Evolutionary conservation across 1,140 invertebrate genomes (phyloP), one percentile per base, ranked within the genome.

Genomic region (Zaprionus ornatus): DNA sequence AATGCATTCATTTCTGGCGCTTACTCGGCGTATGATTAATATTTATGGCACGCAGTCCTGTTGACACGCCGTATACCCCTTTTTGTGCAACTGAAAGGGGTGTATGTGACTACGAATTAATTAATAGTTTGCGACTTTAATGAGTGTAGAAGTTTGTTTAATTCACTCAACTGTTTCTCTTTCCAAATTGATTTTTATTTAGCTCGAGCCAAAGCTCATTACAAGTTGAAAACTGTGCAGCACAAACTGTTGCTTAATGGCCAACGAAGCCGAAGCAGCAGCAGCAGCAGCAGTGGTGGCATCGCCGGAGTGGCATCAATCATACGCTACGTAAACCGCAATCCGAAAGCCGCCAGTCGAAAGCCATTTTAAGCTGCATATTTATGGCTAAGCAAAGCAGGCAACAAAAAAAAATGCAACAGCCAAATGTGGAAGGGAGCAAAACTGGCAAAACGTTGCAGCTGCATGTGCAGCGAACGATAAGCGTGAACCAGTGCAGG

Each of bases 301-400:
- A 57, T 48, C 19, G 55, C 59, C 69, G 79, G 69, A 80, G 74
- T 54, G 77, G 77, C 84, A 87, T 87, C 84, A 88, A 88, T 88
- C 84, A 87, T 87, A 88, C 84, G 85, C 81, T 67, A 90, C 84
- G 84, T 84, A 84, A 88, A 80, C 84, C 84, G 77, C 80, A 88
- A 88, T 81, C 83, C 83, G 65, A 87, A 88, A 78, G 77, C 84
- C 80, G 83, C 82, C 77, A 86, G 82, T 87, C 84, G 80, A 88
- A 87, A 87, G 77, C 84, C 84, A 90, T 88, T 88, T 88, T 90
- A 88, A 88, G 85, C 84, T 88, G 77, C 78, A 90, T 90, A 88
- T 88, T 90, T 88, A 88, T 88, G 71, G 84, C 84, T 88, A 88
- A 88, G 84, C 84, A 87, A 72, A 75, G 69, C 40, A 63, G 40